Evolutionary conservation across 2,888 invertebrate species (phyloP), one percentile per base, ranked within the genome.

Genomic region (Rhingia rostrata): DNA sequence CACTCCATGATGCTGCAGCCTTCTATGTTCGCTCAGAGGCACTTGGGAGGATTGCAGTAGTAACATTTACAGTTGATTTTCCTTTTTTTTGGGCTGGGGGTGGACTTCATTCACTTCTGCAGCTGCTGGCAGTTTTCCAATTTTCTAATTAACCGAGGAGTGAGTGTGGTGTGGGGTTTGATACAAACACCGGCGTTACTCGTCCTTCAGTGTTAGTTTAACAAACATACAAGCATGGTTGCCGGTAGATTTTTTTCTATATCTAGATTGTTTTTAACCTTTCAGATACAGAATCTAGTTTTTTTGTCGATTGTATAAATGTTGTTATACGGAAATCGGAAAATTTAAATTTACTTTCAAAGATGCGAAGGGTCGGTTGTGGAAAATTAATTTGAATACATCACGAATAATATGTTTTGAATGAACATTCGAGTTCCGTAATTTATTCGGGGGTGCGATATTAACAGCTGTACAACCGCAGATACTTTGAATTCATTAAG

Each of bases 401-500:
- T 83, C 69, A 78, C 61, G 35, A 60, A 64, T 83, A 83, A 83
- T 83, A 83, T 79, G 78, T 78, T 83, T 60, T 67, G 63, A 83
- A 83, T 83, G 63, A 79, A 74, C 73, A 63, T 69, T 83, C 56
- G 49, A 67, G 33, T 66, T 77, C 14, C 35, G 72, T 67, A 83
- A 83, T 83, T 83, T 83, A 83, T 83, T 67, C 67, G 69, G 53
- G 83, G 77, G 73, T 73, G 56, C 73, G 73, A 74, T 83, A 83
- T 83, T 83, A 78, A 83, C 83, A 78, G 78, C 83, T 78, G 69
- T 73, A 74, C 69, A 45, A 83, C 78, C 83, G 83, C 78, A 83
- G 83, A 78, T 79, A 83, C 83, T 83, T 83, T 83, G 83, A 83
- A 83, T 83, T 83, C 83, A 83, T 83, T 83, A 74, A 83, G 83